phyloP scores from a whole-genome alignment of 2,888 invertebrate species.

The Acrobasis suavella region DNA sequence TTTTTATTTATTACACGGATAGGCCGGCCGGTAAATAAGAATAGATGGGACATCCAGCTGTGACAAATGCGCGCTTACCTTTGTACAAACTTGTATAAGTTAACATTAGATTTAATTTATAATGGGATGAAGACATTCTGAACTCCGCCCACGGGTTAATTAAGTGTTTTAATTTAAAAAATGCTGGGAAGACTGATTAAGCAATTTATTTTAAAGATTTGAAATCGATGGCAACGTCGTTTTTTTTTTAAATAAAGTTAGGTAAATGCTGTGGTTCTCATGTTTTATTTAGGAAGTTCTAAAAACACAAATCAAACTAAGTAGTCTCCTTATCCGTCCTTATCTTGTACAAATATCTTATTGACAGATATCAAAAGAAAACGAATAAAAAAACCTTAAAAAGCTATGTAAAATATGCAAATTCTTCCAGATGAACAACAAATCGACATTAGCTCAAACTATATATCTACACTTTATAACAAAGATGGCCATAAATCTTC shows the following conservation, averaged over 20 bases:
- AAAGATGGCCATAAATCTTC: slow-evolving; percentile 41
- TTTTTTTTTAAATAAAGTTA: slow-evolving; percentile 28
- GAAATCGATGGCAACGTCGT: slow-evolving; percentile 36
- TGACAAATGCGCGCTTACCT: slow-evolving; percentile 64
- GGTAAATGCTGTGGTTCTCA: too few relatives aligned
- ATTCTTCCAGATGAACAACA: not conserved
- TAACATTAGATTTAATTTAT: slow-evolving; percentile 73
- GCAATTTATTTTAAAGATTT: slow-evolving; percentile 53
- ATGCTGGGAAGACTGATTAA: slow-evolving; percentile 51
- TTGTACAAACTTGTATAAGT: slow-evolving; percentile 58
- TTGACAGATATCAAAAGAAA: not conserved
- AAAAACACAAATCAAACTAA: not conserved
- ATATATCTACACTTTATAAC: slow-evolving; percentile 9
- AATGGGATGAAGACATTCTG: slow-evolving; percentile 69
- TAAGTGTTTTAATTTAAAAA: slow-evolving; percentile 55
- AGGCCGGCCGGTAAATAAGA: slow-evolving; percentile 60
- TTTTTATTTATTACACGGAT: slow-evolving; percentile 62
- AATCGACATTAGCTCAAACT: not conserved
- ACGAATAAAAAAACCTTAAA: not conserved
- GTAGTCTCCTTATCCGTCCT: not conserved
- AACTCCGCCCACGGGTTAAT: slow-evolving; percentile 64
- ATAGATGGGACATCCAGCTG: slow-evolving; percentile 70
- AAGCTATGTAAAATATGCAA: not conserved
- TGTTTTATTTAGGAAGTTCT: too few relatives aligned
- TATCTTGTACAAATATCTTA: too few relatives aligned